Evolutionary conservation across 2,113 vertebrate species (phyloP).

Genomic region (Daphoenositta chrysoptera): DNA sequence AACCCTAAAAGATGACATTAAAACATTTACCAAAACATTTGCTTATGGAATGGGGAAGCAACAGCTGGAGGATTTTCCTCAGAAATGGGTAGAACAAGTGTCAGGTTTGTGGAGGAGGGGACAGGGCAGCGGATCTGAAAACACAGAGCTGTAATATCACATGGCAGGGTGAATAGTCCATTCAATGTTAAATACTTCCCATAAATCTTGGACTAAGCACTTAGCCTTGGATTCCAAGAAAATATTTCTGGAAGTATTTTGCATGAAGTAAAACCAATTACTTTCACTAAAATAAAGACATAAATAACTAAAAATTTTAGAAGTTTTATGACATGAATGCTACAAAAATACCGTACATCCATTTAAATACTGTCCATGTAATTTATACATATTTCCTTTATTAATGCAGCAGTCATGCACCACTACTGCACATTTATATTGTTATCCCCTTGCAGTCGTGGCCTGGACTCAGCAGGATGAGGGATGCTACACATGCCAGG

Average conservation of each 20-base stretch:
- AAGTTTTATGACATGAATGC: background rate
- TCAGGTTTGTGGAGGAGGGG: background rate
- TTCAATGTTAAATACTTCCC: background rate
- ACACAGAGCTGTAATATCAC: background rate
- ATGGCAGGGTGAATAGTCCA: background rate
- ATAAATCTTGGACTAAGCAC: background rate
- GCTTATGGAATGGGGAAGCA: background rate
- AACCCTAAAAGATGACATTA: background rate
- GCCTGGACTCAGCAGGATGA: background rate
- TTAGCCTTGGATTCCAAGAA: background rate
- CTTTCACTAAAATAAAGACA: background rate
- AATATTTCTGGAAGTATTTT: background rate
- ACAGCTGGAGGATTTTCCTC: background rate
- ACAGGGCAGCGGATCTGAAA: background rate
- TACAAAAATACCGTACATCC: background rate
- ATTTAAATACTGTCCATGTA: background rate
- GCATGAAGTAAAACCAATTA: background rate
- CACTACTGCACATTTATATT: background rate
- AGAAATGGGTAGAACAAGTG: background rate
- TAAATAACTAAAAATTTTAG: accelerated
- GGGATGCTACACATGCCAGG: background rate
- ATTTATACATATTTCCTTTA: background rate
- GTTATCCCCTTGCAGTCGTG: background rate
- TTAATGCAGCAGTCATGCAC: background rate
- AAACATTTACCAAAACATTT: background rate